A percentile compares a stretch with the other conserved stretches of the same genome.
Evolutionary conservation across 1,140 invertebrate genomes (phyloP).

Genomic region (Telenomus remus): DNA sequence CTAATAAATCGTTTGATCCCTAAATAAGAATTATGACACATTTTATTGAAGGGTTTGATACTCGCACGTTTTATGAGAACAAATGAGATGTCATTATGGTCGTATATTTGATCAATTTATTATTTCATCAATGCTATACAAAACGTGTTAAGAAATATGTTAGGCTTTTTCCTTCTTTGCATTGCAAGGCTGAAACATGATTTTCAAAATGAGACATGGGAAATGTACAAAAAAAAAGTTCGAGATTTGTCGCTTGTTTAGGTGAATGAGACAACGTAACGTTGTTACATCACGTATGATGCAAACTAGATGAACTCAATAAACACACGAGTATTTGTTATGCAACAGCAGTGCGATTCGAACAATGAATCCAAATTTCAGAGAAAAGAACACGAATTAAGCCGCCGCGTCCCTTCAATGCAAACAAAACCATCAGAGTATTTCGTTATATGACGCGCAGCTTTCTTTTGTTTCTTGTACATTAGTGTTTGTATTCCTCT

Average conservation of each 20-base stretch:
- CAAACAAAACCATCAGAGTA: slow-evolving; percentile 26
- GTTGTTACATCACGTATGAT: slow-evolving; percentile 29
- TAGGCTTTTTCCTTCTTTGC: too few relatives aligned
- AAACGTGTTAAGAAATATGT: slow-evolving; percentile 4
- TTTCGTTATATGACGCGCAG: background rate
- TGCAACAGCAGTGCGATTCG: slow-evolving; percentile 32
- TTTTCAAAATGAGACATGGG: too few relatives aligned
- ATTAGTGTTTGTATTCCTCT: too few relatives aligned
- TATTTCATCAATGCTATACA: too few relatives aligned
- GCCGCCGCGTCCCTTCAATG: slow-evolving; percentile 27
- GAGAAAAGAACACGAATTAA: slow-evolving; percentile 40
- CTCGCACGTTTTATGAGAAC: too few relatives aligned
- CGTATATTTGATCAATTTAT: too few relatives aligned
- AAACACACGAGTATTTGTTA: slow-evolving; percentile 38
- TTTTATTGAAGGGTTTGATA: background rate
- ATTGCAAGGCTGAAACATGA: too few relatives aligned
- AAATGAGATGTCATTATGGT: too few relatives aligned
- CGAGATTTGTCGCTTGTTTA: too few relatives aligned
- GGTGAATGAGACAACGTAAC: too few relatives aligned
- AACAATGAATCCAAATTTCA: slow-evolving; percentile 50
- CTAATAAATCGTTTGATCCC: slow-evolving; percentile 2
- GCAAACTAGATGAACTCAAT: slow-evolving; percentile 39
- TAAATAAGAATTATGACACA: slow-evolving; percentile 1
- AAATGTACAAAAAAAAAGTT: too few relatives aligned
- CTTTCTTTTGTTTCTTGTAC: too few relatives aligned